phyloP scores from a whole-genome alignment of 1,140 invertebrate species.

The Theocolax elegans region DNA sequence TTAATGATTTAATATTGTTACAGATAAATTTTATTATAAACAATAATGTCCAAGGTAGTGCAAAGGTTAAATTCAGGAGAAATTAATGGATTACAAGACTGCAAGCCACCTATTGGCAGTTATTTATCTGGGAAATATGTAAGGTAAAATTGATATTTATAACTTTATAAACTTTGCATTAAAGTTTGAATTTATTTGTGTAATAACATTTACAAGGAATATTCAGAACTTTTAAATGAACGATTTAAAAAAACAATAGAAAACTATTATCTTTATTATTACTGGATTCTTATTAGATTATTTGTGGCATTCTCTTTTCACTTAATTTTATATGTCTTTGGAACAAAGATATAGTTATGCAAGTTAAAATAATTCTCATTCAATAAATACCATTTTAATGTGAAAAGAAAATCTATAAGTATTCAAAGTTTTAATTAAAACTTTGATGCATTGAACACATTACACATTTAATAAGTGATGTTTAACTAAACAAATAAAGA shows the following conservation, averaged over 20 bases:
- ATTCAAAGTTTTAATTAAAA: too few relatives aligned
- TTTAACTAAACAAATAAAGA: too few relatives aligned
- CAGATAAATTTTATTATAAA: too few relatives aligned
- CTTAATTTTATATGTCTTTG: too few relatives aligned
- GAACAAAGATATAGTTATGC: too few relatives aligned
- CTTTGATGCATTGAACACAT: too few relatives aligned
- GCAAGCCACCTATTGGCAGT: conserved; percentile 52
- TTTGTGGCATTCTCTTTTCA: too few relatives aligned
- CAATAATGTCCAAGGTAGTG: conserved; percentile 37
- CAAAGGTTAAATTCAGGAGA: conserved; percentile 52
- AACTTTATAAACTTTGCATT: not conserved
- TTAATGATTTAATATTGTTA: too few relatives aligned
- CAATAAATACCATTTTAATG: too few relatives aligned
- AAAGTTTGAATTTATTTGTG: conserved; percentile 6
- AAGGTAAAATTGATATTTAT: conserved; percentile 44
- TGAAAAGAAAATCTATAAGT: too few relatives aligned
- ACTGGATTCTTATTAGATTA: not conserved
- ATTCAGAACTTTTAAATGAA: not conserved
- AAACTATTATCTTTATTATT: not conserved
- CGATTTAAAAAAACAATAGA: not conserved
- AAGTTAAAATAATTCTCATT: too few relatives aligned
- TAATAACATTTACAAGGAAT: not conserved
- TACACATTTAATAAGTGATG: too few relatives aligned
- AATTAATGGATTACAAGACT: conserved; percentile 55
- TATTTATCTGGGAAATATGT: conserved; percentile 57